Evolutionary conservation across 2,888 invertebrate genomes (phyloP).

Genomic region (Eupithecia tripunctaria): DNA sequence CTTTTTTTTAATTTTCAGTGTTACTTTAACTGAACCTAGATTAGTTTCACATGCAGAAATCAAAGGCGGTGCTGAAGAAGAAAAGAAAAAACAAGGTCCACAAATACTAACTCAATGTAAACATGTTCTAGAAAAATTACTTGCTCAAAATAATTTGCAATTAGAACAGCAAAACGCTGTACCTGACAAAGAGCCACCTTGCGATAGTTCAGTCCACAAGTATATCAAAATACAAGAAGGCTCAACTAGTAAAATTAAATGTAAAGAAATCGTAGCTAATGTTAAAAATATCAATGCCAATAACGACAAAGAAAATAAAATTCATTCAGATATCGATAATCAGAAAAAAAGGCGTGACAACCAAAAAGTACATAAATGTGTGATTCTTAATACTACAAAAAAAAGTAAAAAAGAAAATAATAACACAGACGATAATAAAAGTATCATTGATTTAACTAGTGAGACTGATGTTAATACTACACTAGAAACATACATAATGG

Average conservation of each 20-base stretch:
- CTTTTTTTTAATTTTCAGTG: not conserved
- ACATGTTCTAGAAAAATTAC: not conserved
- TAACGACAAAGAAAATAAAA: not conserved
- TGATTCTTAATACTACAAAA: not conserved
- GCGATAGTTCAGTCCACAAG: not conserved
- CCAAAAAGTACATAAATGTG: not conserved
- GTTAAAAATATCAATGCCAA: not conserved
- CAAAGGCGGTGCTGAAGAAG: not conserved
- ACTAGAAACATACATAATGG: not conserved
- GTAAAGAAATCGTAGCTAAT: not conserved
- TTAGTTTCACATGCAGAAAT: not conserved
- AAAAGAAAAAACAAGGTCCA: not conserved
- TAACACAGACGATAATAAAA: not conserved
- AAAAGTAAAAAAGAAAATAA: not conserved
- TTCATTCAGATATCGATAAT: not conserved
- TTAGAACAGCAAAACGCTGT: not conserved
- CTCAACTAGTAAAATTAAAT: not conserved
- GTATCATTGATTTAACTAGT: constrained; percentile 23
- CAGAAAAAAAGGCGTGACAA: not conserved
- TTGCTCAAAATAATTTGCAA: not conserved
- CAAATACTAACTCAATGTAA: not conserved
- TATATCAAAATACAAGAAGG: not conserved
- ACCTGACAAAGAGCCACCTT: not conserved
- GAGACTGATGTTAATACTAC: constrained; percentile 2
- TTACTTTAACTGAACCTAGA: not conserved